Evolutionary conservation across 2,797 vertebrate genomes (phyloP), one percentile per base, ranked within the genome.

Genomic region (Pipistrellus nathusii): DNA sequence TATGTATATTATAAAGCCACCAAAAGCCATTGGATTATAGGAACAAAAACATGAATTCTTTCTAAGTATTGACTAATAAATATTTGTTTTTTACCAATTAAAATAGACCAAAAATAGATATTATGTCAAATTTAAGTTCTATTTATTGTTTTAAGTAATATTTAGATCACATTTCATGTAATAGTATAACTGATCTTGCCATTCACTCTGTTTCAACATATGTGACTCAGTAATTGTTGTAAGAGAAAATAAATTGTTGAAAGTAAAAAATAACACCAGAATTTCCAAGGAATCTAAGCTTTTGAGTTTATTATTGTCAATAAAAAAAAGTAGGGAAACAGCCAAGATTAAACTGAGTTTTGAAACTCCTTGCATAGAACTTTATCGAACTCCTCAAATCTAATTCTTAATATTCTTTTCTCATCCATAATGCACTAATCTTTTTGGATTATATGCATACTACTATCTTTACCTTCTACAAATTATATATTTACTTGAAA

Each of bases 41-140:
- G 35, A 69, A 57, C 10, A 84, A 82, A 88, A 82, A 4, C 8
- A 57, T 69, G 27, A 35, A 59, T 88, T 4, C 8, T 68, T 88
- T 46, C 17, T 64, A 73, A 92, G 0, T 71, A 30, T 48, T 78
- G 46, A 23, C 62, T n/a, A 72, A 12, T 62, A 46, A 78, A 75
- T 2, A 64, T 44, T 25, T 85, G 7, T 66, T 90, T 85, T 30
- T 25, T 81, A 71, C 6, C 10, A 23, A 53, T 90, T 20, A 73
- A 93, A 96, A 88, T 41, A 38, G 8, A 35, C 8, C 11, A 41
- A 38, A 76, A 95, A 90, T 38, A 75, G 27, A 8, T 9, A 41
- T 69, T 57, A 5, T 27, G 27, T 32, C 15, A 91, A 89, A 77
- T 35, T 32, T 21, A 46, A 92, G 0, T 2, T 76, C 84, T 73